Conservation (phyloP, 2,888 invertebrate genomes). For the Linyphia triangularis region DNA sequence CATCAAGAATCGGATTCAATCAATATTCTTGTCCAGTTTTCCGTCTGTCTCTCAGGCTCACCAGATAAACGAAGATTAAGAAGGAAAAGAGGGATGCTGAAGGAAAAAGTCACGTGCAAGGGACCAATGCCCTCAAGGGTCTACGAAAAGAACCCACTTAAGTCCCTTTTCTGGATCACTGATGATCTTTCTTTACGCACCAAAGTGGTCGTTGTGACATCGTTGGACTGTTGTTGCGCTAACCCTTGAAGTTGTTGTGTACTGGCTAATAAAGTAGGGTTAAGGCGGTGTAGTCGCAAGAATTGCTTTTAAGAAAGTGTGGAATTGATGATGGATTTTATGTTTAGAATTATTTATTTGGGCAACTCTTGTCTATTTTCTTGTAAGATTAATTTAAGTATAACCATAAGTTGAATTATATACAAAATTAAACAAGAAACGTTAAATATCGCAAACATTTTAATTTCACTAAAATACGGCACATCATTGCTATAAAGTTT, state of each 20-base stretch:
- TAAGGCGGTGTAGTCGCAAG: no score
- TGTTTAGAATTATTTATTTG: no score
- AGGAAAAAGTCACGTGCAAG: constrained; percentile 32
- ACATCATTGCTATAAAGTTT: no score
- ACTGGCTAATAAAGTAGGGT: not conserved
- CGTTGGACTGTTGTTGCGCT: constrained; percentile 11
- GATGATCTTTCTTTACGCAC: constrained; percentile 1
- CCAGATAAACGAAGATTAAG: constrained; percentile 58
- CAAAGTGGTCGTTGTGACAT: constrained; percentile 7
- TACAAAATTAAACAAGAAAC: no score
- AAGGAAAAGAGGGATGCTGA: not conserved
- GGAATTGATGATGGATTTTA: no score
- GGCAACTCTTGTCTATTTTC: no score
- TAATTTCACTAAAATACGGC: no score
- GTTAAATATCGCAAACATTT: no score
- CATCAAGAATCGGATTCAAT: constrained; percentile 26
- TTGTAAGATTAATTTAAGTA: no score
- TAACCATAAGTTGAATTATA: no score
- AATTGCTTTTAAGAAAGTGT: no score
- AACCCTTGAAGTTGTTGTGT: not conserved
- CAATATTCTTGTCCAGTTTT: constrained; percentile 33
- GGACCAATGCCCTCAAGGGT: constrained; percentile 10
- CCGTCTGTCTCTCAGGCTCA: constrained; percentile 3
- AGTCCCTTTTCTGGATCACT: constrained; percentile 44
- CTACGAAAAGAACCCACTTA: constrained; percentile 31